Evolutionary conservation across 2,797 vertebrate genomes (phyloP).

Genomic region (Decapterus maruadsi): DNA sequence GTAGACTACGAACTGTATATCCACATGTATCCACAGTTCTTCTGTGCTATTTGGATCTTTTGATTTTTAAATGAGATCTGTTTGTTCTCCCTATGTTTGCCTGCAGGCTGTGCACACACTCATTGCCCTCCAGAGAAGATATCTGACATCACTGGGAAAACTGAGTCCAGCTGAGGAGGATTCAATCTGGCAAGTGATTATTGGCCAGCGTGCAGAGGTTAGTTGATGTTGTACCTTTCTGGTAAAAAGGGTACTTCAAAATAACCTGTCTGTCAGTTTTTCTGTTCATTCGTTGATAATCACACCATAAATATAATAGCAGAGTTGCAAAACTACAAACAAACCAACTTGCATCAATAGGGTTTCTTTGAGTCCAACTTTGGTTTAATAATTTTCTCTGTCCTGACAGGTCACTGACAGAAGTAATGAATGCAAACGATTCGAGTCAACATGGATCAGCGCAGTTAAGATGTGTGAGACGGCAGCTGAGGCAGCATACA

Average conservation of each 20-base stretch:
- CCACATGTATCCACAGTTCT: neutral
- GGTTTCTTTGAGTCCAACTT: slow-evolving; percentile 4
- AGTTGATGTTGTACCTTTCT: slow-evolving; percentile 37
- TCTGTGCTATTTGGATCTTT: neutral
- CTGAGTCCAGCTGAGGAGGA: slow-evolving; percentile 91
- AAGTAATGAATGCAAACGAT: slow-evolving; percentile 87
- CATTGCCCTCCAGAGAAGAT: slow-evolving; percentile 91
- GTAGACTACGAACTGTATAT: no score
- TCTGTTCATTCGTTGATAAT: neutral
- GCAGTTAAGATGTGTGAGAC: slow-evolving; percentile 92
- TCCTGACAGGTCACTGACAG: slow-evolving; percentile 86
- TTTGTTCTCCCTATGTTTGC: slow-evolving; percentile 24
- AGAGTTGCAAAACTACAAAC: neutral
- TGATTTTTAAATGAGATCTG: neutral
- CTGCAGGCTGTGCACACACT: slow-evolving; percentile 94
- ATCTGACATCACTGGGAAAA: slow-evolving; percentile 89
- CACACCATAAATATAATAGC: slow-evolving; percentile 1
- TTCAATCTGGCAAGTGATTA: slow-evolving; percentile 95
- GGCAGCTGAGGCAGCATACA: slow-evolving; percentile 93
- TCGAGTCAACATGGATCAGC: slow-evolving; percentile 91
- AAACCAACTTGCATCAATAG: slow-evolving; percentile 1
- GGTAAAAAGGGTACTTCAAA: neutral
- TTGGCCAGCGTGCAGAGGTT: slow-evolving; percentile 94
- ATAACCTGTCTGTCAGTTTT: neutral
- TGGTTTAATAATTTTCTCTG: slow-evolving; percentile 21